Percentiles rank a stretch among this genome's conserved stretches.
Conservation (phyloP, 2,888 invertebrate genomes). For the Drosophila dives region DNA sequence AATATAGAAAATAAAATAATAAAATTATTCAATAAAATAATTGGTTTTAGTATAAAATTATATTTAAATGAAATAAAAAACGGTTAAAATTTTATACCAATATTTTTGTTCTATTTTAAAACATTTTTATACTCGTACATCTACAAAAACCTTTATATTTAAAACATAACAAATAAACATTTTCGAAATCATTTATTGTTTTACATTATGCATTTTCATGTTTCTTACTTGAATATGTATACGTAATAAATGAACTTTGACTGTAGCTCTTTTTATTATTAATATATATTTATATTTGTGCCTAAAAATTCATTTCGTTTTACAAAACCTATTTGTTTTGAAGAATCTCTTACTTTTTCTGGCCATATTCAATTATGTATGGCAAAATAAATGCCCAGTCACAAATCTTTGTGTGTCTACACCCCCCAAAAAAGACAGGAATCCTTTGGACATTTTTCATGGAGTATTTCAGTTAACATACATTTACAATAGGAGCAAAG, state of each 20-base stretch:
- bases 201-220: not conserved
- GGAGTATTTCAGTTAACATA: slow-evolving; percentile 19
- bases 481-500: slow-evolving; percentile 18
- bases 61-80: too few relatives aligned
- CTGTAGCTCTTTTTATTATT: not conserved
- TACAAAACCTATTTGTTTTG: not conserved
- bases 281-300: slow-evolving; percentile 5
- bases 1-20: not conserved
- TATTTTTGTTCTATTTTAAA: too few relatives aligned
- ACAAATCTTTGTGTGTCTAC: slow-evolving; percentile 61
- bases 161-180: too few relatives aligned
- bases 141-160: too few relatives aligned
- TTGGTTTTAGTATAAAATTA: too few relatives aligned
- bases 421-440: not conserved
- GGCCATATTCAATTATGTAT: slow-evolving; percentile 65
- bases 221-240: not conserved
- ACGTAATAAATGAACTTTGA: not conserved
- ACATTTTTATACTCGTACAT: too few relatives aligned
- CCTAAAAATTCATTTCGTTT: slow-evolving; percentile 15
- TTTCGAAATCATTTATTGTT: not conserved
- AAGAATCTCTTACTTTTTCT: not conserved
- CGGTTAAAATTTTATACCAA: too few relatives aligned
- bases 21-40: not conserved
- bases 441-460: slow-evolving; percentile 38
- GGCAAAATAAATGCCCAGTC: slow-evolving; percentile 63